Evolutionary conservation across 2,113 vertebrate species (phyloP), one percentile per base, ranked within the genome.

Genomic region (Amia ocellicauda): DNA sequence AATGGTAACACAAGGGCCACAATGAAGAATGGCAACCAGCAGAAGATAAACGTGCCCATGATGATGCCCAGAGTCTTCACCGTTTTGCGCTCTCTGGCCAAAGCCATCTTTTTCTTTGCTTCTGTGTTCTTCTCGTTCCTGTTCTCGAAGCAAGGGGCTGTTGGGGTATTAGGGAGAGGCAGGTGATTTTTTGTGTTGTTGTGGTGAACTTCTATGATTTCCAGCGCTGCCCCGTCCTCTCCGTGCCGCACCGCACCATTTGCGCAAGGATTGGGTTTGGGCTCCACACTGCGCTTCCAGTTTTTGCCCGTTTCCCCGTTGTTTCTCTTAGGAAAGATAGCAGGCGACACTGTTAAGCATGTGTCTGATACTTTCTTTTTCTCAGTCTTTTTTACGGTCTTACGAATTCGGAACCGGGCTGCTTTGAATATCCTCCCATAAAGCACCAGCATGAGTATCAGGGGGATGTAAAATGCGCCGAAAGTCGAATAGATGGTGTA

Each of bases 401-500:
- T 98, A 57, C 94, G 90, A 69, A 98, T 98, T 58, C 94, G 91
- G 80, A 99, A 99, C 29, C 95, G 90, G 52, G 96, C 95, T 0
- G 97, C 97, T 75, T 79, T 90, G 70, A 99, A 99, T 77, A 98
- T 99, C 75, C 91, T 85, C 64, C 97, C 94, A 51, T 99, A 99
- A 4, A 98, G 90, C 27, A 99, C 94, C 75, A 99, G 69, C 96
- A 98, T 99, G 72, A 98, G 90, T 20, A 97, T 80, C 3, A 99
- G 89, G 0, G 96, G 97, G 47, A 98, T 95, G 74, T 99, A 99
- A 86, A 99, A 99, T 41, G 97, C 96, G 58, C 97, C 95, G 56
- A 98, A 99, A 1, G 97, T 99, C 74, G 97, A 99, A 76, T 98
- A 98, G 78, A 99, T 94, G 11, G 97, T 99, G 83, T 99, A 98